These are phyloP conservation scores for Micromussa lordhowensis DNA, from an alignment of 92 coral and sea anemone genomes.

Conservation along the genomic window DNA sequence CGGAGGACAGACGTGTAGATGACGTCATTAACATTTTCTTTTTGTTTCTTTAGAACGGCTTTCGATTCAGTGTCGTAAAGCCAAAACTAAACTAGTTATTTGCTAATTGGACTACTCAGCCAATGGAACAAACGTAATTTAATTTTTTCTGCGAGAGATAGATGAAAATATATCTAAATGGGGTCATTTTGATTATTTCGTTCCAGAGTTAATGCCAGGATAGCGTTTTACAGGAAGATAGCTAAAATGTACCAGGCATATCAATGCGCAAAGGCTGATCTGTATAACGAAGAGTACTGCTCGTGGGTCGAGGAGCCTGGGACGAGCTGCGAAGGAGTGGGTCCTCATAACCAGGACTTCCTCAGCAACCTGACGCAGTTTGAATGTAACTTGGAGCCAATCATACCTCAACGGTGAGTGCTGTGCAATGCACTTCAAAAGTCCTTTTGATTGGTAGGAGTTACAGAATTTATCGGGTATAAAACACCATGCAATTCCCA, in stretches of 20 bases:
- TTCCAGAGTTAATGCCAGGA: slow-evolving; percentile 77
- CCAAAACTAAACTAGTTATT: too few species aligned
- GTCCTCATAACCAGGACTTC: slow-evolving; percentile 66
- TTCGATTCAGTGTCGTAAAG: too few species aligned
- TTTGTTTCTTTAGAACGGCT: too few species aligned
- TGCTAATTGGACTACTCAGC: too few species aligned
- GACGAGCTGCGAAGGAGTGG: slow-evolving; percentile 67
- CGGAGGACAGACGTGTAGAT: too few species aligned
- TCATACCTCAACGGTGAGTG: slow-evolving; percentile 77
- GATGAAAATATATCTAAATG: too few species aligned
- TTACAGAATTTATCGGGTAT: too few species aligned
- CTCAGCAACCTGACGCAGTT: slow-evolving; percentile 71
- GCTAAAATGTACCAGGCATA: slow-evolving; percentile 74
- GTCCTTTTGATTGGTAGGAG: neutral
- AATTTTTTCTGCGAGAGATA: too few species aligned
- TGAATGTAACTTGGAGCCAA: slow-evolving; percentile 77
- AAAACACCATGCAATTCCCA: neutral
- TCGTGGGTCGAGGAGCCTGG: slow-evolving; percentile 73
- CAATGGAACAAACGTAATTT: too few species aligned
- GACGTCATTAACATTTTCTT: too few species aligned
- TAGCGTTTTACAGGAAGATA: slow-evolving; percentile 72
- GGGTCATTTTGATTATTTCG: neutral
- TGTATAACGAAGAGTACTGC: slow-evolving; percentile 82
- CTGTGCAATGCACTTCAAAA: neutral
- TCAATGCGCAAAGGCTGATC: slow-evolving; percentile 84